These are phyloP conservation scores for Cantharis lateralis DNA, from an alignment of 2,888 invertebrate genomes.

Conservation along the genomic window DNA sequence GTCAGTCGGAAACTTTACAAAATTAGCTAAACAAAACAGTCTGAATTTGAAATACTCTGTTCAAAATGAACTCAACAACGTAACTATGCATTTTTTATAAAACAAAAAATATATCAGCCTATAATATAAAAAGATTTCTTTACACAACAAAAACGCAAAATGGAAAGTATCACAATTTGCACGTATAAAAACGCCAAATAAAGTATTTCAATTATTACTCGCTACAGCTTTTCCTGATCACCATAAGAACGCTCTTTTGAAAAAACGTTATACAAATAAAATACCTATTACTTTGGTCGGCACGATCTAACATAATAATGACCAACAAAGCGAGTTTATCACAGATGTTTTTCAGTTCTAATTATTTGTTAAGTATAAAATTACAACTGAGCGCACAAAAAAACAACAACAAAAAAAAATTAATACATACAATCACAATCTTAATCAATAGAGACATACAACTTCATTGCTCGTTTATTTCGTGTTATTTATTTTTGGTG, in stretches of 20 bases:
- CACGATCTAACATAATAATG: conserved; percentile 21
- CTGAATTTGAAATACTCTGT: neutral
- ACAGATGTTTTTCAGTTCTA: conserved; percentile 57
- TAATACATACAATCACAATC: neutral
- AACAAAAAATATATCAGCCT: conserved; percentile 16
- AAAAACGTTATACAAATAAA: neutral
- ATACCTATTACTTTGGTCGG: neutral
- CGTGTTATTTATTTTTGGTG: neutral
- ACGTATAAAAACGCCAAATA: neutral
- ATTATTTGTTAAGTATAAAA: conserved; percentile 46
- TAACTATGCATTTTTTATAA: conserved; percentile 29
- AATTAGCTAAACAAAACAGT: neutral
- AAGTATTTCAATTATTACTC: conserved; percentile 18
- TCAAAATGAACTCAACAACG: neutral
- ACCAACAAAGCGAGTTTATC: conserved; percentile 50
- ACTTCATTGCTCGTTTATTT: neutral
- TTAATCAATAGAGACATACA: neutral
- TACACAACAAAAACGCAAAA: conserved; percentile 26
- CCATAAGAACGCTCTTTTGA: neutral
- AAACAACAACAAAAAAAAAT: neutral
- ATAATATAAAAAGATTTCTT: conserved; percentile 22
- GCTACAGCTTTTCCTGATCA: conserved; percentile 9
- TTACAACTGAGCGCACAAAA: neutral
- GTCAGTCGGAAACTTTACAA: neutral
- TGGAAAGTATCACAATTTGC: conserved; percentile 30